phyloP scores from a whole-genome alignment of 2,113 vertebrate genomes.

The Ammodytes dubius region DNA sequence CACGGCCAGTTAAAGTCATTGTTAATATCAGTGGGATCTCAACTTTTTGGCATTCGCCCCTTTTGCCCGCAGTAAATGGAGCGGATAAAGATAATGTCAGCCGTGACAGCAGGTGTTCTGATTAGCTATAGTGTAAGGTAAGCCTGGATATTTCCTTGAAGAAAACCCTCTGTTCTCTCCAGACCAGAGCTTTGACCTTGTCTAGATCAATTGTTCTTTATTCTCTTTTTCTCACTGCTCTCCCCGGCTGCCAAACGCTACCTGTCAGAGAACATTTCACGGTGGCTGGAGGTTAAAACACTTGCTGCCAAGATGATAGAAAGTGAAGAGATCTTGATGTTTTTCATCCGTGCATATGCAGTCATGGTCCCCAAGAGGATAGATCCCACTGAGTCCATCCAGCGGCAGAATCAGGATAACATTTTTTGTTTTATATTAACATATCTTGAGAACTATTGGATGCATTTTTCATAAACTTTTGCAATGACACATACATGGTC shows the following conservation, averaged over 20 bases:
- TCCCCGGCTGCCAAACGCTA: not conserved
- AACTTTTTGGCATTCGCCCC: conserved; percentile 47
- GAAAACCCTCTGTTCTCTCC: conserved; percentile 1
- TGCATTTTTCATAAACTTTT: not conserved
- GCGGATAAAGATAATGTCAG: conserved; percentile 34
- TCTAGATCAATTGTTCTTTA: conserved; percentile 17
- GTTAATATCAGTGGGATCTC: conserved; percentile 43
- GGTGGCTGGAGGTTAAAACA: not conserved
- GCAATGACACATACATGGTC: not conserved
- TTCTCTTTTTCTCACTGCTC: conserved; percentile 8
- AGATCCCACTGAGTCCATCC: not conserved
- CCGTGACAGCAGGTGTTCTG: conserved; percentile 35
- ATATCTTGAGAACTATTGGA: not conserved
- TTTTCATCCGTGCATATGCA: not conserved
- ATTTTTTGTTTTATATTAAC: not conserved
- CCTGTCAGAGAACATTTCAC: not conserved
- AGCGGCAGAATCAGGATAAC: not conserved
- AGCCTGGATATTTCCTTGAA: conserved; percentile 11
- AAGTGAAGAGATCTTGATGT: not conserved
- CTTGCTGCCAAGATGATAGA: not conserved
- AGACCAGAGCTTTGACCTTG: conserved; percentile 19
- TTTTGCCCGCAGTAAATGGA: conserved; percentile 11
- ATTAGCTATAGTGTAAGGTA: conserved; percentile 30
- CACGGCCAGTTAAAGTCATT: conserved; percentile 47
- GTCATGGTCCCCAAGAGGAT: not conserved